These are phyloP conservation scores for Neoitamus cyanurus DNA, from an alignment of 2,888 invertebrate genomes.

Conservation along the genomic window DNA sequence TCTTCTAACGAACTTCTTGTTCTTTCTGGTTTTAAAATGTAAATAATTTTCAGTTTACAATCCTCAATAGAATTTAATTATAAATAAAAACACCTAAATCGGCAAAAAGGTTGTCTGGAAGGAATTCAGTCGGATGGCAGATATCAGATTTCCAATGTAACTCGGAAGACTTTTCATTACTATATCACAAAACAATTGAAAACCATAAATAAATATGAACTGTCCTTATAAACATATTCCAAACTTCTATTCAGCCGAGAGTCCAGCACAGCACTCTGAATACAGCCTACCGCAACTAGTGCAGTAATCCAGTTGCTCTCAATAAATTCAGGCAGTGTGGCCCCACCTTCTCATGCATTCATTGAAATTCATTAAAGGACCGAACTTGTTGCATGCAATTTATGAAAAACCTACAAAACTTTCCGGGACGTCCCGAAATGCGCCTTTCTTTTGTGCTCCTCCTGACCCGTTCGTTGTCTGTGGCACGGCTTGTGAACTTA, in stretches of 20 bases:
- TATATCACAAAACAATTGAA: background rate
- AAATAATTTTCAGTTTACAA: too few relatives aligned
- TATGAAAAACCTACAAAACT: conserved; percentile 29
- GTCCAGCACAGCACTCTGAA: background rate
- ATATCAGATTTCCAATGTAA: too few relatives aligned
- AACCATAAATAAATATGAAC: background rate
- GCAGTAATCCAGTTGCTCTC: background rate
- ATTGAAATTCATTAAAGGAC: conserved; percentile 36
- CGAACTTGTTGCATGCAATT: conserved; percentile 34
- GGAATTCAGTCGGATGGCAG: too few relatives aligned
- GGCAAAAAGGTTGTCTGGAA: too few relatives aligned
- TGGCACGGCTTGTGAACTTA: background rate
- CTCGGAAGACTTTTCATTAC: too few relatives aligned
- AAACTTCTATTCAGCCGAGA: background rate
- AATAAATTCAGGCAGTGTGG: background rate
- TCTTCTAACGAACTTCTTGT: too few relatives aligned
- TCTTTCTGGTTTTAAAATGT: too few relatives aligned
- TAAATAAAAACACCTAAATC: too few relatives aligned
- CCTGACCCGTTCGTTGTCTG: background rate
- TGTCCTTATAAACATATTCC: background rate
- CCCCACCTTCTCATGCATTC: conserved; percentile 1
- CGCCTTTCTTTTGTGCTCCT: conserved; percentile 3
- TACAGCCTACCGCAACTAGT: background rate
- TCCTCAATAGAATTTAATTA: too few relatives aligned
- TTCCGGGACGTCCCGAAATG: conserved; percentile 2